Evolutionary conservation across 2,113 vertebrate genomes (phyloP).

Genomic region (Motacilla alba): DNA sequence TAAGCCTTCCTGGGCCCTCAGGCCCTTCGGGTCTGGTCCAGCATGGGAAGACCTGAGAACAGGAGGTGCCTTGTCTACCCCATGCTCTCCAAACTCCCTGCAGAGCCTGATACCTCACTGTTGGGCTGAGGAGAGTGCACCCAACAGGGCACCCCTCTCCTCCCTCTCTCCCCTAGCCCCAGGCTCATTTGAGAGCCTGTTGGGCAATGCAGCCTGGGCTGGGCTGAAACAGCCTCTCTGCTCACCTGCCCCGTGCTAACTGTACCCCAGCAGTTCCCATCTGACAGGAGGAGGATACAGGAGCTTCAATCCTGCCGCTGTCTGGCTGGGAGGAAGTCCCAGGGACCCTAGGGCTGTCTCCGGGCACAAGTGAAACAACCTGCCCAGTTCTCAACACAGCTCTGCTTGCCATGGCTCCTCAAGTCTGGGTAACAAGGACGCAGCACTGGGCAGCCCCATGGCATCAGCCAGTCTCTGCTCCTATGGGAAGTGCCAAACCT

Average conservation of each 20-base stretch:
- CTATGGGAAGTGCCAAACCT: background rate
- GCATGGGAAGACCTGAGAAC: background rate
- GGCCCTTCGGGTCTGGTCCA: background rate
- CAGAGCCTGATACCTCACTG: accelerated
- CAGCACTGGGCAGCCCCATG: background rate
- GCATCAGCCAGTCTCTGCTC: background rate
- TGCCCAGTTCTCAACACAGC: background rate
- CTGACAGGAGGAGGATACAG: background rate
- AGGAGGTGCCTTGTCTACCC: background rate
- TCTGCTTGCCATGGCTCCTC: background rate
- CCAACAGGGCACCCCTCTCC: background rate
- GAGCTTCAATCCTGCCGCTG: background rate
- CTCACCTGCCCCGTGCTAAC: background rate
- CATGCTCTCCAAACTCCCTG: background rate
- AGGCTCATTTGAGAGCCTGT: background rate
- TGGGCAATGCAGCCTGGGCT: background rate
- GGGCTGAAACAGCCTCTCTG: background rate
- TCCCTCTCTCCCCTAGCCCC: background rate
- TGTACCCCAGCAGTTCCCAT: background rate
- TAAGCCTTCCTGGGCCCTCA: background rate
- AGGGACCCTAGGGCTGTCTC: background rate
- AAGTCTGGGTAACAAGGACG: background rate
- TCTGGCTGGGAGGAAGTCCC: background rate
- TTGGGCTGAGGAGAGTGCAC: background rate
- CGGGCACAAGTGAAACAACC: background rate